Percentiles rank a stretch among this genome's conserved stretches.
These are phyloP conservation scores for Sinosuthora webbiana DNA, from an alignment of 2,113 vertebrate species.

Conservation along the genomic window DNA sequence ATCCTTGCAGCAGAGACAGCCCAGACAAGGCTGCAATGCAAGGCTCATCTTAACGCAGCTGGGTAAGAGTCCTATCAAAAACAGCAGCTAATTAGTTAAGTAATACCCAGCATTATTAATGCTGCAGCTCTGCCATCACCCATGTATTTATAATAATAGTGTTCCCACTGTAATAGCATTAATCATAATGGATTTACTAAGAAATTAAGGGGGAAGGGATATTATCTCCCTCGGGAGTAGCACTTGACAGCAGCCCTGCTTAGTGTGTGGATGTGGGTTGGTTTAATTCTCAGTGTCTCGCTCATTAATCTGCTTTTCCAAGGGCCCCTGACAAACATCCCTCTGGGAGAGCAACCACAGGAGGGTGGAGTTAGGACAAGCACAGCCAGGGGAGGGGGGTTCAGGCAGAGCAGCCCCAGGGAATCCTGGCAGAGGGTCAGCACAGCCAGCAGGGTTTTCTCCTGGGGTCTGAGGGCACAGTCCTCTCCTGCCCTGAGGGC, in stretches of 20 bases:
- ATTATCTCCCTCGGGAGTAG: slow-evolving; percentile 12
- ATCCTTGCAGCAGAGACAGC: not conserved
- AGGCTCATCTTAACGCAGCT: not conserved
- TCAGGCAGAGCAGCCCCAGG: not conserved
- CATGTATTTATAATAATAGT: slow-evolving; percentile 35
- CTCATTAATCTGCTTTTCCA: slow-evolving; percentile 18
- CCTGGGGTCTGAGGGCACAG: rapidly evolving
- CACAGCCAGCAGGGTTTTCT: not conserved
- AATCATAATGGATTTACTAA: slow-evolving; percentile 43
- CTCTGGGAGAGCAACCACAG: not conserved
- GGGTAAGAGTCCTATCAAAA: not conserved
- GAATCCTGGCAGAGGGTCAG: not conserved
- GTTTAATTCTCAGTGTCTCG: not conserved
- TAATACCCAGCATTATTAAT: slow-evolving; percentile 37
- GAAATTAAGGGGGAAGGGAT: slow-evolving; percentile 5
- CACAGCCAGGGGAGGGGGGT: rapidly evolving
- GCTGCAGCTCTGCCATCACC: slow-evolving; percentile 15
- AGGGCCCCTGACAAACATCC: not conserved
- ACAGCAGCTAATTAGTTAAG: slow-evolving; percentile 33
- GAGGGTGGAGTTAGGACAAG: not conserved
- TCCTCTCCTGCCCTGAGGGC: not conserved
- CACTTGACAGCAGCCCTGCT: not conserved
- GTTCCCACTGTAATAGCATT: slow-evolving; percentile 35
- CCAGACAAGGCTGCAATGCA: not conserved
- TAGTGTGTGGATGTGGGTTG: not conserved